phyloP scores from a whole-genome alignment of 2,888 invertebrate genomes.

The Chrysolina americana region DNA sequence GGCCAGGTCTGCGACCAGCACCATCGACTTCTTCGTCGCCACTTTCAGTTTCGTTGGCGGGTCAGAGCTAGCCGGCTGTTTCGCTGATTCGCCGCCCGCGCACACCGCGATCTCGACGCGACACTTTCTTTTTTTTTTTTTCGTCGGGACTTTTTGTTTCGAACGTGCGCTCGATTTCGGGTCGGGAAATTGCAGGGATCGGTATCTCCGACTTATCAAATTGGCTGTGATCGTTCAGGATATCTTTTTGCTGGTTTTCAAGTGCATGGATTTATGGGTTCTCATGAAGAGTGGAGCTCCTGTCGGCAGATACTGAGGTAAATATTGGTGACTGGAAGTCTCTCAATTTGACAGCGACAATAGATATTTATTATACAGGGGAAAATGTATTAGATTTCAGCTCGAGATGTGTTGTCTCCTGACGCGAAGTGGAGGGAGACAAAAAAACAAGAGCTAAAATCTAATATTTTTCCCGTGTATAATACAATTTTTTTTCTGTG shows the following conservation, averaged over 20 bases:
- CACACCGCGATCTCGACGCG: slow-evolving; percentile 33
- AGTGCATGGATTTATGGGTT: neutral
- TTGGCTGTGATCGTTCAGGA: slow-evolving; percentile 35
- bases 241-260: neutral
- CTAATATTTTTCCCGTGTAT: no score
- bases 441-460: no score
- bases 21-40: slow-evolving; percentile 30
- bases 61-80: slow-evolving; percentile 70
- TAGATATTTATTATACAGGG: no score
- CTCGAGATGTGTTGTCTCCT: no score
- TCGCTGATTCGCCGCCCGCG: slow-evolving; percentile 67
- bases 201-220: neutral
- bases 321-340: neutral
- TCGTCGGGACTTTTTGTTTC: slow-evolving; percentile 2
- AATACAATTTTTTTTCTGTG: no score
- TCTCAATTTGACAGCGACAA: no score
- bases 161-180: slow-evolving; percentile 2
- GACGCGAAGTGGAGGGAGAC: no score
- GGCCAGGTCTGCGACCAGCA: neutral
- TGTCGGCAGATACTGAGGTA: neutral
- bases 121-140: slow-evolving; percentile 38
- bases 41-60: slow-evolving; percentile 70
- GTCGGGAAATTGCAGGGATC: slow-evolving; percentile 12
- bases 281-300: neutral
- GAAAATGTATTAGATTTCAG: no score